A percentile compares a stretch with the other conserved stretches of the same genome.
phyloP scores from a whole-genome alignment of 2,113 vertebrate species.

The Lanius ludovicianus region DNA sequence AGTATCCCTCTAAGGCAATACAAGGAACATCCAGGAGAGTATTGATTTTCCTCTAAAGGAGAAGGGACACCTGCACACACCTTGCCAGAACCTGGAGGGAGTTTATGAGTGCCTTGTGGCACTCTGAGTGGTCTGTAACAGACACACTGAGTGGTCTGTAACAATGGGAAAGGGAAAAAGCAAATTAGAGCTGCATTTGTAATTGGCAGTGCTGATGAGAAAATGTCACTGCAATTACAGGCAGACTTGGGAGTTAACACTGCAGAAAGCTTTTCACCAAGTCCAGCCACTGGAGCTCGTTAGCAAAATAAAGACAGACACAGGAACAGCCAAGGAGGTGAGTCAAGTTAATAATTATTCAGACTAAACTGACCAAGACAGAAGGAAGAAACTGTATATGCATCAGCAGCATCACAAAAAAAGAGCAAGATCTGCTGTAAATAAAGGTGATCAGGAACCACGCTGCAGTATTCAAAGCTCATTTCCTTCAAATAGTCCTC shows the following conservation, averaged over 20 bases:
- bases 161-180: background rate
- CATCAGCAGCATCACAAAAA: background rate
- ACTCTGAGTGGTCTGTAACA: background rate
- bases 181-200: background rate
- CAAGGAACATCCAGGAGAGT: background rate
- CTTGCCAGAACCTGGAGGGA: background rate
- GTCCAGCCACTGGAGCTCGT: background rate
- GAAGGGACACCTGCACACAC: background rate
- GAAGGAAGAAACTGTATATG: background rate
- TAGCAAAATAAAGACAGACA: slow-evolving; percentile 12
- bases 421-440: background rate
- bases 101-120: background rate
- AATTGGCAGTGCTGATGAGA: background rate
- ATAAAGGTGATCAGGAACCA: background rate
- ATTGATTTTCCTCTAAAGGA: background rate
- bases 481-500: background rate
- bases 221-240: slow-evolving; percentile 28
- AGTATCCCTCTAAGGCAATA: background rate
- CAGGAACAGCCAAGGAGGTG: background rate
- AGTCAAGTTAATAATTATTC: background rate
- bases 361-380: slow-evolving; percentile 4
- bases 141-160: background rate
- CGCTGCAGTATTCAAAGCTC: background rate
- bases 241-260: background rate
- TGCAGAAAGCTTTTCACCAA: slow-evolving; percentile 20